Evolutionary conservation across 2,797 vertebrate genomes (phyloP).

Genomic region (Lithobates pipiens): DNA sequence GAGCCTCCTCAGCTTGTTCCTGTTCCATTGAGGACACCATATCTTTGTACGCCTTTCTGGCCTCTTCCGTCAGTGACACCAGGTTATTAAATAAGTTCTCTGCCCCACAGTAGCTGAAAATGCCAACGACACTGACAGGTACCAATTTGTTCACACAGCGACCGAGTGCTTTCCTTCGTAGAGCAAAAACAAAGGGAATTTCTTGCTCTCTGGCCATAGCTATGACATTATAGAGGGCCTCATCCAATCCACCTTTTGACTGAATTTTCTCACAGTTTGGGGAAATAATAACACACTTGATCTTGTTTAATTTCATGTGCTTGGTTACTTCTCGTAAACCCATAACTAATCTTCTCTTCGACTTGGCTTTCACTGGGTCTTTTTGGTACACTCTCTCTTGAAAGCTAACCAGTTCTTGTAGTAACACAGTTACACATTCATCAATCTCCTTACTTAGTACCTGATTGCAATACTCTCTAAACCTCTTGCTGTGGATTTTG

Average conservation of each 20-base stretch:
- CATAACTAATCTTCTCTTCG: slow-evolving; percentile 96
- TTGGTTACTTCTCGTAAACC: slow-evolving; percentile 97
- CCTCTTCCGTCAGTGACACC: slow-evolving; percentile 95
- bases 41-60: slow-evolving; percentile 94
- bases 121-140: slow-evolving; percentile 96
- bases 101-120: slow-evolving; percentile 95
- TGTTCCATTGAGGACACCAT: slow-evolving; percentile 98
- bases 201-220: slow-evolving; percentile 98
- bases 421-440: slow-evolving; percentile 91
- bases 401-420: slow-evolving; percentile 97
- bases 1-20: slow-evolving; percentile 94
- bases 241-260: slow-evolving; percentile 97
- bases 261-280: slow-evolving; percentile 99
- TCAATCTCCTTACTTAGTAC: slow-evolving; percentile 98
- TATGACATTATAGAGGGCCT: slow-evolving; percentile 96
- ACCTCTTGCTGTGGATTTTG: slow-evolving; percentile 97
- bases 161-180: slow-evolving; percentile 95
- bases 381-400: slow-evolving; percentile 96
- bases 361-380: slow-evolving; percentile 93
- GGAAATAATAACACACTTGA: slow-evolving; percentile 97
- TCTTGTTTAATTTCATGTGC: slow-evolving; percentile 96
- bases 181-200: slow-evolving; percentile 96
- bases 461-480: slow-evolving; percentile 99
- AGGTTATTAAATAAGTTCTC: slow-evolving; percentile 93
- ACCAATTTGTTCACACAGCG: slow-evolving; percentile 98